Percentiles rank a stretch among this genome's conserved stretches.
Evolutionary conservation across 2,888 invertebrate species (phyloP).

Genomic region (Lithophane semibrunnea): DNA sequence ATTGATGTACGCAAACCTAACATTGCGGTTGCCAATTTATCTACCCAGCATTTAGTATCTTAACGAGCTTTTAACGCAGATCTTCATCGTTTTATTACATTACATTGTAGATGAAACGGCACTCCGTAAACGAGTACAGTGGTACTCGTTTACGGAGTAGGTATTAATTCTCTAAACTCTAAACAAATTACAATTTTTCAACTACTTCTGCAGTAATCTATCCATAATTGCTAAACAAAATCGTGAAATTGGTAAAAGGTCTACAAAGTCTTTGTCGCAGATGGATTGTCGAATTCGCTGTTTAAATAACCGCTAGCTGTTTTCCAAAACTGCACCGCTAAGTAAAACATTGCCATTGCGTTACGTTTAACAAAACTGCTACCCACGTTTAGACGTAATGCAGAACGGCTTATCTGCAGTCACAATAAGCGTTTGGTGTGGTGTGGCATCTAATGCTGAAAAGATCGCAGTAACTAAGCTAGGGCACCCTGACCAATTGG

Average conservation of each 20-base stretch:
- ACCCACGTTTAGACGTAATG: too few species aligned
- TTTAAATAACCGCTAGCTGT: too few species aligned
- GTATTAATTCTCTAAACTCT: not conserved
- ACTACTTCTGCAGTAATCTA: not conserved
- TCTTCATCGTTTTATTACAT: not conserved
- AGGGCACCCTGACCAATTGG: too few species aligned
- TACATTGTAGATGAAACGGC: conserved; percentile 3
- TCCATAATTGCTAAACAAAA: not conserved
- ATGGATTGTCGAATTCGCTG: too few species aligned
- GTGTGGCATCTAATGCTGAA: too few species aligned
- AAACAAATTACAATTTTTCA: not conserved
- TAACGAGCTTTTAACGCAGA: not conserved
- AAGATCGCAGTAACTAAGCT: too few species aligned
- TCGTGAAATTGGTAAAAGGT: not conserved
- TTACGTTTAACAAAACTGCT: too few species aligned
- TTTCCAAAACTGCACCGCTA: too few species aligned
- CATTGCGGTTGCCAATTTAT: not conserved
- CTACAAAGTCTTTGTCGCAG: not conserved
- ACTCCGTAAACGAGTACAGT: not conserved
- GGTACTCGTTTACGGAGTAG: not conserved
- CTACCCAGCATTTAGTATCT: not conserved
- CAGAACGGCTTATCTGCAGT: too few species aligned
- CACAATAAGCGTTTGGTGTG: too few species aligned
- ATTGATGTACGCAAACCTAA: not conserved
- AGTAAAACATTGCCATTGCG: too few species aligned